Conservation (phyloP, 2,888 invertebrate genomes). For the Dicroscelio sp. region DNA sequence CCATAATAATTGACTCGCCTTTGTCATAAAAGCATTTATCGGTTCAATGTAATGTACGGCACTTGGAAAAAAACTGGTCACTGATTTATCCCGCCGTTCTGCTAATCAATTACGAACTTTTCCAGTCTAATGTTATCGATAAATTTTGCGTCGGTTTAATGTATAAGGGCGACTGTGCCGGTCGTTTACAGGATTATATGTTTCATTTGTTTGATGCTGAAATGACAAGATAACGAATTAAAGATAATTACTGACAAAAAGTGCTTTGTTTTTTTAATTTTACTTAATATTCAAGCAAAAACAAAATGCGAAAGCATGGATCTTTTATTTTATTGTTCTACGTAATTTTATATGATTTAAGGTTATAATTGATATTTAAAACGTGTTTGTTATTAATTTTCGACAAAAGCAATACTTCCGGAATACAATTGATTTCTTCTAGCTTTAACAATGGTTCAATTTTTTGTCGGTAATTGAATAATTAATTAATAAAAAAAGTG, state of each 20-base stretch:
- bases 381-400: too few relatives aligned
- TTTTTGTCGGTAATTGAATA: neutral
- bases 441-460: neutral
- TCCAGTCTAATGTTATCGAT: conserved; percentile 35
- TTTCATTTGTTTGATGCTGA: neutral
- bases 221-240: too few relatives aligned
- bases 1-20: conserved; percentile 53
- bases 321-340: too few relatives aligned
- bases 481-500: too few relatives aligned
- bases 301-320: too few relatives aligned
- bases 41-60: conserved; percentile 52
- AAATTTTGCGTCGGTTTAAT: conserved; percentile 24
- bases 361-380: too few relatives aligned
- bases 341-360: too few relatives aligned
- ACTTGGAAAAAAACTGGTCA: conserved; percentile 10
- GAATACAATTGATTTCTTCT: too few relatives aligned
- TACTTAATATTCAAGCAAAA: too few relatives aligned
- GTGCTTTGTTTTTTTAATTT: too few relatives aligned
- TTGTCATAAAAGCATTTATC: conserved; percentile 56
- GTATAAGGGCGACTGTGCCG: neutral
- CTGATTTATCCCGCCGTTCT: conserved; percentile 45
- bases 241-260: too few relatives aligned
- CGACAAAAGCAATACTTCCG: neutral
- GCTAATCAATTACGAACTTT: conserved; percentile 55
- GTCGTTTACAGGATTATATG: conserved; percentile 10